Percentiles rank a stretch among this genome's conserved stretches.
phyloP scores from a whole-genome alignment of 2,113 vertebrate genomes.

The Austrofundulus limnaeus region DNA sequence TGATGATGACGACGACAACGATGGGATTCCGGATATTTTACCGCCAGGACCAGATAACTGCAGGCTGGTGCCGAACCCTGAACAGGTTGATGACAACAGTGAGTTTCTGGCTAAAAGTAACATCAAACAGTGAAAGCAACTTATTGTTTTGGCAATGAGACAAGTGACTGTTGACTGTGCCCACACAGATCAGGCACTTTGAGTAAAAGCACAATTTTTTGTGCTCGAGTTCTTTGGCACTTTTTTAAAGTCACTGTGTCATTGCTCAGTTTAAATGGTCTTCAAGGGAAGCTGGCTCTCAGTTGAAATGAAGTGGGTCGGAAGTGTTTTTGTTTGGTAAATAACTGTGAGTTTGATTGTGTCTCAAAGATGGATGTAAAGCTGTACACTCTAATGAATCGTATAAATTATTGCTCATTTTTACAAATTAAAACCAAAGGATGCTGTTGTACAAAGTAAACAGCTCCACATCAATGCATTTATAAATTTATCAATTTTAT shows the following conservation, averaged over 20 bases:
- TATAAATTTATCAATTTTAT: no score
- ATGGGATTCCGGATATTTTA: constrained; percentile 89
- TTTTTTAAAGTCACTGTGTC: constrained; percentile 24
- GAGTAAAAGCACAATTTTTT: constrained; percentile 16
- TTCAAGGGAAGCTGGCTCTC: constrained; percentile 21
- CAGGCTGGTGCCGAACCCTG: constrained; percentile 92
- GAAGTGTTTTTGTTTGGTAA: not conserved
- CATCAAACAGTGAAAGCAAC: not conserved
- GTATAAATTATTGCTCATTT: not conserved
- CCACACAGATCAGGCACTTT: constrained; percentile 8
- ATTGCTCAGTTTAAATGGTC: constrained; percentile 12
- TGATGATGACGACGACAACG: constrained; percentile 95
- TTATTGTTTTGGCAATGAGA: not conserved
- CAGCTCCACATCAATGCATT: no score
- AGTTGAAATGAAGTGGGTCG: constrained; percentile 18
- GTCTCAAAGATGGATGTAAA: not conserved
- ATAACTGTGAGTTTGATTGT: not conserved
- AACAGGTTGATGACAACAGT: constrained; percentile 94
- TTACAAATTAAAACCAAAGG: not conserved
- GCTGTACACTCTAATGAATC: not conserved
- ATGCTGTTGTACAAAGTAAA: no score
- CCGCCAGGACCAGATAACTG: constrained; percentile 96
- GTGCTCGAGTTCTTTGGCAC: constrained; percentile 8
- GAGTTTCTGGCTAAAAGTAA: constrained; percentile 28
- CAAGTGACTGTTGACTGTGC: not conserved